Conservation (phyloP, 2,113 vertebrate genomes). For the Passer domesticus region DNA sequence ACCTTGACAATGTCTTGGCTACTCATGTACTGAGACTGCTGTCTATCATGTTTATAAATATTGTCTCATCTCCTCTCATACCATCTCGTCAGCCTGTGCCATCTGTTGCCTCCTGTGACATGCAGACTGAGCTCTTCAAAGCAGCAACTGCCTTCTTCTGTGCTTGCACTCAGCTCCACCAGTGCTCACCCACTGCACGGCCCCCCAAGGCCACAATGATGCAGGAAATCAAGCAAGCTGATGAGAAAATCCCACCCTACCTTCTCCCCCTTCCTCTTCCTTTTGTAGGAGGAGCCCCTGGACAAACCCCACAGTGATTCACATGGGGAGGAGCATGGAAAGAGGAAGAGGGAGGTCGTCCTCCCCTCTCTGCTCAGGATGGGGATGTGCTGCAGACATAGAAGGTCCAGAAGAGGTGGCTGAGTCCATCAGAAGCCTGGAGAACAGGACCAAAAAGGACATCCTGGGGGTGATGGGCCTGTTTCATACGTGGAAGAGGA, state of each 20-base stretch:
- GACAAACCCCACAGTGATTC: neutral
- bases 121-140: conserved; percentile 46
- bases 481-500: neutral
- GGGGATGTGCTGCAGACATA: rapidly evolving
- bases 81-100: conserved; percentile 45
- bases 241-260: neutral
- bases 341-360: neutral
- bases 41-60: conserved; percentile 69
- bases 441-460: neutral
- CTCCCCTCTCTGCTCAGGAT: neutral
- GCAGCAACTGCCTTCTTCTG: conserved; percentile 19
- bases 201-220: neutral
- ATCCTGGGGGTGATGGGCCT: neutral
- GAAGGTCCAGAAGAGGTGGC: neutral
- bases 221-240: neutral
- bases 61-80: conserved; percentile 51
- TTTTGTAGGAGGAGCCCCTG: neutral
- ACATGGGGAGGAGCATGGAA: rapidly evolving
- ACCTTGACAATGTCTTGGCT: conserved; percentile 49
- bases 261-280: neutral
- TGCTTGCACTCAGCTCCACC: neutral
- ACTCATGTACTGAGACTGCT: conserved; percentile 44
- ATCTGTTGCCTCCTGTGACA: conserved; percentile 61
- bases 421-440: neutral
- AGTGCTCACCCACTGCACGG: neutral